Conservation (phyloP, 2,797 vertebrate genomes). For the Lepus oiostolus region DNA sequence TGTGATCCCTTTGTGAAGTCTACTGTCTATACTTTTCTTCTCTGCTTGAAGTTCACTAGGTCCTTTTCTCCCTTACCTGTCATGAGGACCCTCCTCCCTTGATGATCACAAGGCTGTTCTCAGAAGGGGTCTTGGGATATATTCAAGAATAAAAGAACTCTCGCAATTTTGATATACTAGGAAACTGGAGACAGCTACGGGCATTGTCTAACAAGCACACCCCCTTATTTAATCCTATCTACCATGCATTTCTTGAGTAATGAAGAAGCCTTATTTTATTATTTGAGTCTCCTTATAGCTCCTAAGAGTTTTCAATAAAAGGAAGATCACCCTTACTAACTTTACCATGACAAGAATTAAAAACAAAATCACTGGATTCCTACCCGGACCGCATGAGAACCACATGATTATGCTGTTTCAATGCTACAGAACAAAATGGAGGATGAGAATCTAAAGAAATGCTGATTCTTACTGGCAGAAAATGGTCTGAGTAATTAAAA, state of each 20-base stretch:
- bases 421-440: neutral
- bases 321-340: neutral
- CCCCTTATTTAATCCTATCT: neutral
- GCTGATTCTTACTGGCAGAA: neutral
- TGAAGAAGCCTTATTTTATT: slow-evolving; percentile 4
- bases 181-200: neutral
- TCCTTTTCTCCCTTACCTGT: neutral
- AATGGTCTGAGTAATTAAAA: neutral
- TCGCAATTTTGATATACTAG: neutral
- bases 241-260: neutral
- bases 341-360: slow-evolving; percentile 7
- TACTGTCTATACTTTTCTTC: neutral
- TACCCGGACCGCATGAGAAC: neutral
- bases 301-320: neutral
- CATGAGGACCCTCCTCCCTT: neutral
- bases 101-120: neutral
- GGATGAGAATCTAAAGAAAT: neutral
- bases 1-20: neutral
- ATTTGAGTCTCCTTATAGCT: neutral
- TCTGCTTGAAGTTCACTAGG: neutral
- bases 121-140: neutral
- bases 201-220: neutral
- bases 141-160: neutral
- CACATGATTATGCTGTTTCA: neutral
- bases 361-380: neutral